Evolutionary conservation across 2,888 invertebrate species (phyloP), one percentile per base, ranked within the genome.

Genomic region (Halictus ligatus): DNA sequence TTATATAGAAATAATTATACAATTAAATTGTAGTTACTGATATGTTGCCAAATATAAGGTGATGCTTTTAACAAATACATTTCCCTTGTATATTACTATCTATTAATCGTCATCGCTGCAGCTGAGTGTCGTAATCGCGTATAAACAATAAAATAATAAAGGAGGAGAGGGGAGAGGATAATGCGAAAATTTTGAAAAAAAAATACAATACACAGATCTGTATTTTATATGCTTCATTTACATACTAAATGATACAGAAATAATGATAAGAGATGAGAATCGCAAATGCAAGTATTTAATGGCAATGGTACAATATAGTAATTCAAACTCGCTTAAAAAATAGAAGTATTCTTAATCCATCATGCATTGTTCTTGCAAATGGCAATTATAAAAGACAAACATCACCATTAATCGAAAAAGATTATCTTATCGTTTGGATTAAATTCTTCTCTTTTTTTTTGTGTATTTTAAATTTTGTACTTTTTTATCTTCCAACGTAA

Each of bases 231-330:
- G 88, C 89, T 92, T 91, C 90, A 91, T 90, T 91, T 93, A 92
- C 91, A 92, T 91, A 88, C 91, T 93, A 93, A 93, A 92, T 93
- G 92, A 93, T 94, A 92, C 92, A 92, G 92, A 92, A 92, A 91
- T 90, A 88, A 92, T 84, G 90, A 91, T 88, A 88, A 89, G 90
- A 91, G 86, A 88, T 83, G 80, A 81, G 80, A 92, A 90, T 92
- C 88, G 90, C 92, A 94, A 93, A 92, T 93, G 93, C 92, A 91
- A 91, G 89, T 77, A 91, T 89, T 91, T 89, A 89, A 88, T 89
- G 85, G 87, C 89, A 88, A 85, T 88, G 81, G 83, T 85, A 83
- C 88, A 86, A 87, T 88, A 88, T 82, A 84, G 84, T 91, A 86
- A 88, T 88, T 89, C 84, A 80, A 82, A 79, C 50, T 86, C 72